Evolutionary conservation across 2,797 vertebrate genomes (phyloP), one percentile per base, ranked within the genome.

Genomic region (Hephaestus fuliginosus): DNA sequence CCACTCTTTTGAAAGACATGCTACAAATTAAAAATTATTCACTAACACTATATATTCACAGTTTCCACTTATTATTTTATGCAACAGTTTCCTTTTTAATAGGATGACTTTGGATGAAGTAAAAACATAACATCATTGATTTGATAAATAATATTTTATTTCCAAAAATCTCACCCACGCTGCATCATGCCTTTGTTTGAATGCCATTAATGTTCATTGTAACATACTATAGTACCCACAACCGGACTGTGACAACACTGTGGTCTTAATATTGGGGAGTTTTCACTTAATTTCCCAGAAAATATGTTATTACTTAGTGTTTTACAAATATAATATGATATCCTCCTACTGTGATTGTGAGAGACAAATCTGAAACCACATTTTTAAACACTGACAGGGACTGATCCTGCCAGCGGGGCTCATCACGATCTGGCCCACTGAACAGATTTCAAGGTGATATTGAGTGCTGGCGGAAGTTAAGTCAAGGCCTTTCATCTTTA

Each of bases 391-490:
- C 30, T 33, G 30, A 33, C 4, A 1, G 7, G 33, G 41, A 72
- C 67, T 57, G 76, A 73, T 74, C 68, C 83, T 84, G 72, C 70
- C 74, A 78, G 68, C 74, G 65, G 61, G 80, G 36, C 46, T 82
- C 82, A 62, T 86, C 75, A 80, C 46, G 66, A 89, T 71, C 61
- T 74, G 76, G 49, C 46, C 68, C 52, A 70, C 56, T 81, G 69
- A 89, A 83, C 77, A 60, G 63, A 84, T 83, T 88, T 86, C 86
- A 90, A 91, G 83, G 86, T 91, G 85, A 90, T 65, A 49, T 53
- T 28, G 70, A 68, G 51, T 36, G 53, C 71, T 62, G 66, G 73
- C 33, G 30, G 77, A 76, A 68, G 77, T 68, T 56, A 84, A 83
- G 68, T 76, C 68, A 65, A 75, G 75, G 64, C 33, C 69, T 65